Evolutionary conservation across 1,140 invertebrate species (phyloP), one percentile per base, ranked within the genome.

Genomic region (Epicauta chinensis): DNA sequence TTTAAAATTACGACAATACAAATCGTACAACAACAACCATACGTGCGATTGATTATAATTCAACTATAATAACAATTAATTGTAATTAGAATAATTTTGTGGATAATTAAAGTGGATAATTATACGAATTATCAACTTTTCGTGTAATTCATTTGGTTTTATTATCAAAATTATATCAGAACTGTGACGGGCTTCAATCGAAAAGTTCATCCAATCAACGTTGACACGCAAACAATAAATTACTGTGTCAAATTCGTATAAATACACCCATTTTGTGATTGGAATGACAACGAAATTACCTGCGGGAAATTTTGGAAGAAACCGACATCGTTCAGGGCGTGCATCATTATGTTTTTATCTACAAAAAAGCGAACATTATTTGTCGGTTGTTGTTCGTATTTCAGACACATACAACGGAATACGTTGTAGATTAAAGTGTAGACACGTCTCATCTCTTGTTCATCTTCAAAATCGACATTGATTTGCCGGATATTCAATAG

Each of bases 351-450:
- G 16, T 76, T 72, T 65, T 84, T 86, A 72, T 84, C 85, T 88
- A 71, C 17, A 76, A 75, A 60, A 16, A 30, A 23, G 30, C 23
- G 5, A 32, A 45, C 11, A 29, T 17, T 29, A 43, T 43, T 5
- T 5, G 11, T 44, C 9, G 6, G 36, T 23, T 23, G 23, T 5
- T 5, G 4, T 23, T 23, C 7, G 4, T 5, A 23, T 23, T 23
- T 32, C 16, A 37, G 1, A 42, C 1, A 76, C 81, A 79, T 73
- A 89, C 87, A 88, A 65, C 87, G 69, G 48, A 87, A 82, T 2
- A 87, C 84, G 61, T 89, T 86, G 63, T 87, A 89, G 60, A 87
- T 83, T 7, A 89, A 69, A 0, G 83, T 81, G 51, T 84, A 86
- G 1, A 88, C 84, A 55, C 82, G 71, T 52, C 85, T 71, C 84